Base-by-base conservation (phyloP, 1,140 invertebrate species). In the Drosophila ironensis region DNA sequence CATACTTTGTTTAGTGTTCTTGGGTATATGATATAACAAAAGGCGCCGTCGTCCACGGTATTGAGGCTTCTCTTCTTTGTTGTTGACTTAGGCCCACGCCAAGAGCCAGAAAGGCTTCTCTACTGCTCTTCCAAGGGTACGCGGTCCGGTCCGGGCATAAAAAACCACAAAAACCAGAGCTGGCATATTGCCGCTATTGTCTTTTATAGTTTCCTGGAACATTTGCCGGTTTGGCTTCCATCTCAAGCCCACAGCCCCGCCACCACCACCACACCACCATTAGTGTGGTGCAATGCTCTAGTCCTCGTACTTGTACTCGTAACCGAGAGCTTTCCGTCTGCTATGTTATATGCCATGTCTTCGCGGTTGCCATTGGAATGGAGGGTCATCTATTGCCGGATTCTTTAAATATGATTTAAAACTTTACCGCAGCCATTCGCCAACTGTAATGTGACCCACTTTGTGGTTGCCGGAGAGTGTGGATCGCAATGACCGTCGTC, bases 151-250 rank as follows among this genome's bases (percentile, higher is more conserved):
- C 45, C 42, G 27, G 54, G 50, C 37, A 70, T 44, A 70, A 70
- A 80, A 77, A 86, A 84, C 78, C 78, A 86, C 78, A 84, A 86
- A 74, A 84, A 74, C 69, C 78, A 74, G 78, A 78, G 78, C 80
- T 86, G 78, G 73, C 78, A 86, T 86, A 86, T 84, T 86, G 78
- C 80, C 80, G 56, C 78, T 84, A 84, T 84, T 84, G 78, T 84
- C 78, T 84, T 84, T 84, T 84, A 84, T 84, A 84, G 78, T 86
- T 84, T 84, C 78, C 78, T 78, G 80, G 80, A 84, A 82, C 78
- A 61, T 72, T 72, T 72, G 69, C 69, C 45, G 64, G 54, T 68
- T 41, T 25, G 53, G 67, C 69, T 77, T 69, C 54, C 74, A 50
- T 40, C 53, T 61, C 41, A 24, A 25, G 33, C 38, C 35, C 25